These are phyloP conservation scores for Holothuria scabra DNA, from an alignment of 53 echinoderm and acorn worm species.

Conservation along the genomic window DNA sequence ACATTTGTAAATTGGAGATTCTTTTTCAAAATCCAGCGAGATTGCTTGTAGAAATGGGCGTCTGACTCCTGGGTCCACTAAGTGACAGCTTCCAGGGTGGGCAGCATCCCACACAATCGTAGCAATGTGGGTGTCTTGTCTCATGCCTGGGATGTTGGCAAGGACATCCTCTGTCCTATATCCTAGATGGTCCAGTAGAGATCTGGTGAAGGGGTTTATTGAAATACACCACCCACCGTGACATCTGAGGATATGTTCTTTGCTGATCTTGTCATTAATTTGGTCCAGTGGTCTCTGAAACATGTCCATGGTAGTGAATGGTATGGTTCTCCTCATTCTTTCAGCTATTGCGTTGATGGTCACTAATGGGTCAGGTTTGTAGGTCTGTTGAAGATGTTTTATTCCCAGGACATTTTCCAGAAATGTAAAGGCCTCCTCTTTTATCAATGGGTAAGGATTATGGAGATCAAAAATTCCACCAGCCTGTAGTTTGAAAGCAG, in stretches of 20 bases:
- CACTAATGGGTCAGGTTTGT: neutral
- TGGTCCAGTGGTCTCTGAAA: neutral
- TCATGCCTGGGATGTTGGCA: conserved; percentile 1
- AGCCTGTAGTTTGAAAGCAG: too few species aligned
- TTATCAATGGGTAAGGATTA: conserved; percentile 19
- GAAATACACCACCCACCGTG: conserved; percentile 9
- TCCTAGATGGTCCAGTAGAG: conserved; percentile 17
- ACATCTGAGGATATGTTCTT: conserved; percentile 12
- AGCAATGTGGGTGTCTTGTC: conserved; percentile 15
- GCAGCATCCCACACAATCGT: conserved; percentile 21
- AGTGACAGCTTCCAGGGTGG: conserved; percentile 20
- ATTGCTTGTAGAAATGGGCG: conserved; percentile 16
- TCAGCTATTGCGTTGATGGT: conserved; percentile 2
- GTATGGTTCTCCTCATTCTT: conserved; percentile 12
- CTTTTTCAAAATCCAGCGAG: conserved; percentile 31
- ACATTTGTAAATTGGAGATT: neutral
- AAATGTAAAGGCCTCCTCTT: conserved; percentile 24
- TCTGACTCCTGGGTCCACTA: conserved; percentile 26
- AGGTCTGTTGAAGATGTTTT: neutral
- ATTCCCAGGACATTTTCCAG: neutral
- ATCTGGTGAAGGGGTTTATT: conserved; percentile 38
- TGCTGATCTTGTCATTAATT: too few species aligned
- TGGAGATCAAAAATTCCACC: too few species aligned
- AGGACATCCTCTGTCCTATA: conserved; percentile 14
- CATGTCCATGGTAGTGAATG: conserved; percentile 19